Evolutionary conservation across 2,797 vertebrate species (phyloP).

Genomic region (Steatocranus sp.): DNA sequence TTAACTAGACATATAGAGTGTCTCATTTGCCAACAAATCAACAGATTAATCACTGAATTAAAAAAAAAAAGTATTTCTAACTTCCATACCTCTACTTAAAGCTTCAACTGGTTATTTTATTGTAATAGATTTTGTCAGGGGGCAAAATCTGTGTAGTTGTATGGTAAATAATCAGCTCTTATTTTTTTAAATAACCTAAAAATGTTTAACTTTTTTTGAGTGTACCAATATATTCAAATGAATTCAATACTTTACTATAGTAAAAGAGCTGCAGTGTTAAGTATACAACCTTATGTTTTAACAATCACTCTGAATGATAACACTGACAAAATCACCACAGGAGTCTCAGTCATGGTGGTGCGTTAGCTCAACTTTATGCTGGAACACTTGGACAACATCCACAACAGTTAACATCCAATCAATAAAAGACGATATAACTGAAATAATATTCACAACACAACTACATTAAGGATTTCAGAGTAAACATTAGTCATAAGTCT

Average conservation of each 20-base stretch:
- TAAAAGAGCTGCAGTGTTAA: neutral
- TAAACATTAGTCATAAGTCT: neutral
- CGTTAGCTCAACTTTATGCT: neutral
- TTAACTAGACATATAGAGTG: neutral
- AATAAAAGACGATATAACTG: neutral
- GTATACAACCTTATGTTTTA: fast-evolving
- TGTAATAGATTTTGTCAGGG: neutral
- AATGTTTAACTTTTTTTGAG: neutral
- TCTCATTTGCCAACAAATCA: neutral
- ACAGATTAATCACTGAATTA: neutral
- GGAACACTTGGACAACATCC: neutral
- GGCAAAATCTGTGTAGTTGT: neutral
- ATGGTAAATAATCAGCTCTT: neutral
- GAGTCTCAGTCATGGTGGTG: neutral
- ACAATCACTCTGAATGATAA: neutral
- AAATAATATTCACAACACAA: neutral
- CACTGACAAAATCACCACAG: neutral
- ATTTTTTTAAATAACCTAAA: neutral
- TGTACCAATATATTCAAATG: fast-evolving
- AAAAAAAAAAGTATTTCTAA: neutral
- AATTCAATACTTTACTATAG: neutral
- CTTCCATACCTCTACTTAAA: neutral
- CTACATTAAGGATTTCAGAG: neutral
- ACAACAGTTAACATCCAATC: neutral
- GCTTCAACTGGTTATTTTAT: neutral